Base-by-base conservation (phyloP, 2,888 invertebrate genomes). In the Hipparchia semele region DNA sequence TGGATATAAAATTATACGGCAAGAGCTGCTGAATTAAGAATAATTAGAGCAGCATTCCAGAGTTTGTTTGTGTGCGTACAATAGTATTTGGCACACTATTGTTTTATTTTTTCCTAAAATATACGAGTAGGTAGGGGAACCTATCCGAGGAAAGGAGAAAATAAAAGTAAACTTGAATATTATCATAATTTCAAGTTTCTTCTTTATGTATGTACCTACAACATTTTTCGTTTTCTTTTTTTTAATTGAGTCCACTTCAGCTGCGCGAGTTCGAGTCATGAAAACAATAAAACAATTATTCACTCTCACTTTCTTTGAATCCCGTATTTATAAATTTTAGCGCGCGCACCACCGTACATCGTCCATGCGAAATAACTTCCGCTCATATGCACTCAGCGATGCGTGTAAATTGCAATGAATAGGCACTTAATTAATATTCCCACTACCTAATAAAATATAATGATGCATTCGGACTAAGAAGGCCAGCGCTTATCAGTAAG, bases 1-100 rank as follows among this genome's bases (percentile, higher is more conserved):
- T 87, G 85, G 80, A 74, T 76, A 74, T 79, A 78, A 77, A 78
- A 79, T 80, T 82, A 82, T 81, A 75, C 82, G 81, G 78, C 78
- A 76, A 80, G 78, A 81, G 78, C 79, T 80, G 78, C 33, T 82
- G 81, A 86, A 88, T 89, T 87, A 83, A 79, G 79, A 81, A 81
- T 84, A 85, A 87, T 87, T 87, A 85, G 77, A 77, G 74, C 78
- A 70, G 69, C 67, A 62, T 61, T 68, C 64, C 64, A 72, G 64
- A 56, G n/a, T 59, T 54, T 54, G 65, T 46, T 54, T 8, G 68
- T 70, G 62, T 68, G 70, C 72, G 70, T 64, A 59, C 64, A 13
- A 45, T 65, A 59, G 53, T 62, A 74, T 72, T 74, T 73, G 69
- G 69, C 72, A 74, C 62, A 60, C 73, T 68, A 76, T 73, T 72